Conservation (phyloP, 2,888 invertebrate genomes). For the Archips crataeganus region DNA sequence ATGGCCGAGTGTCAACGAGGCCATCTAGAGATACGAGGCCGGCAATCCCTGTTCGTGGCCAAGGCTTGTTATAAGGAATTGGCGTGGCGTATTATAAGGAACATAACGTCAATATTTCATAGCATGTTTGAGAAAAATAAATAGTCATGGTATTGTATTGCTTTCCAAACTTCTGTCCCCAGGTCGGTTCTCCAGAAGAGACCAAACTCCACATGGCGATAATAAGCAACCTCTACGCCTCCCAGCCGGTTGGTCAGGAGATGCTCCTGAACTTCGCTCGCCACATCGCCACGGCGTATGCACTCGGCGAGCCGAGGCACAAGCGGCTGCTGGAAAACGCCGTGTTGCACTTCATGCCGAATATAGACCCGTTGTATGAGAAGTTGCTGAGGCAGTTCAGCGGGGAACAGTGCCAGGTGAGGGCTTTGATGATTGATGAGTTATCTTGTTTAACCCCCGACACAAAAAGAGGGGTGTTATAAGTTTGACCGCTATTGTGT, state of each 20-base stretch:
- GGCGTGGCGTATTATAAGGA: too few species aligned
- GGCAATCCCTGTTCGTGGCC: too few species aligned
- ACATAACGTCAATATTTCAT: too few species aligned
- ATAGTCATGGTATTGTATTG: too few species aligned
- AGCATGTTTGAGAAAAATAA: too few species aligned
- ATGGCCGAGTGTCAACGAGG: too few species aligned
- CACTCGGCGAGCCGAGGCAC: slow-evolving; percentile 88
- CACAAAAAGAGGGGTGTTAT: too few species aligned
- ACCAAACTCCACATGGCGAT: slow-evolving; percentile 93
- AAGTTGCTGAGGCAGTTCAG: slow-evolving; percentile 66
- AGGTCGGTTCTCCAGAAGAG: slow-evolving; percentile 92
- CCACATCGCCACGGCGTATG: slow-evolving; percentile 91
- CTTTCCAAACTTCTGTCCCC: slow-evolving; percentile 31
- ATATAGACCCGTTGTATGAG: slow-evolving; percentile 67
- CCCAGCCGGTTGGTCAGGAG: slow-evolving; percentile 94
- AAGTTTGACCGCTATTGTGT: too few species aligned
- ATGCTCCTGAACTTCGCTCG: slow-evolving; percentile 92
- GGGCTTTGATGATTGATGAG: background rate
- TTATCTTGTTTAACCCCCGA: too few species aligned
- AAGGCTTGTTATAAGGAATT: too few species aligned
- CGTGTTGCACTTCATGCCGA: slow-evolving; percentile 93
- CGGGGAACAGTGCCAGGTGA: slow-evolving; percentile 67
- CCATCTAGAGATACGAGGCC: too few species aligned
- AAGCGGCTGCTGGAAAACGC: slow-evolving; percentile 88
- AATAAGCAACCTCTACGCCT: slow-evolving; percentile 93